These are phyloP conservation scores for Choristoneura fumiferana DNA, from an alignment of 1,140 invertebrate species.

Conservation along the genomic window DNA sequence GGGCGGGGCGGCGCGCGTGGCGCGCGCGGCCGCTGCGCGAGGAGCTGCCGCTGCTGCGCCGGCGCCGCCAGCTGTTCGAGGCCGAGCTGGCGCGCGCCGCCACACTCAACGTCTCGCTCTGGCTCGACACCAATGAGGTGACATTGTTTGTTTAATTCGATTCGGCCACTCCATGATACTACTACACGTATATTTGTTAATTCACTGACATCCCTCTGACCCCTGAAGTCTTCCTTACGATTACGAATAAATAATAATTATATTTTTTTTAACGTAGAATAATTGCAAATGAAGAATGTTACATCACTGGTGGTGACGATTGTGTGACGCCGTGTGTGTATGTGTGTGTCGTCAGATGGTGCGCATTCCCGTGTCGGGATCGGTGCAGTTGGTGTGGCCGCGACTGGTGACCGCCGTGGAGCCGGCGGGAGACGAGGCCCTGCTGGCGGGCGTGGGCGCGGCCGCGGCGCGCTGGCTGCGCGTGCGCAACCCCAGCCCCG, in stretches of 20 bases:
- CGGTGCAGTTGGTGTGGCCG: constrained; percentile 27
- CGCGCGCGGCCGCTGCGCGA: constrained; percentile 22
- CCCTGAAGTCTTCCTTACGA: too few relatives aligned
- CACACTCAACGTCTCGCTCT: constrained; percentile 32
- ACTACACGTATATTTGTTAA: too few relatives aligned
- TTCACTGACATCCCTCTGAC: too few relatives aligned
- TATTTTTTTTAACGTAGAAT: too few relatives aligned
- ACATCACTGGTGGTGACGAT: too few relatives aligned
- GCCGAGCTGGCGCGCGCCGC: constrained; percentile 23
- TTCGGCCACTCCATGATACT: too few relatives aligned
- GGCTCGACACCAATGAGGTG: neutral
- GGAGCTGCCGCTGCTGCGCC: constrained; percentile 29
- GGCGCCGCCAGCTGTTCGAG: constrained; percentile 28
- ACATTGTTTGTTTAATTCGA: too few relatives aligned
- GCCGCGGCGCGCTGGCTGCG: constrained; percentile 28
- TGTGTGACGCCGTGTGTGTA: too few relatives aligned
- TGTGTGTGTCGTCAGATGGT: constrained; percentile 21
- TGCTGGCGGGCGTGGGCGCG: constrained; percentile 33
- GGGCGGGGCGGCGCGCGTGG: too few relatives aligned
- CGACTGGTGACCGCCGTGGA: constrained; percentile 15
- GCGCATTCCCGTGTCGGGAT: constrained; percentile 26
- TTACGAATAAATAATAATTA: too few relatives aligned
- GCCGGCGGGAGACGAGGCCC: constrained; percentile 23
- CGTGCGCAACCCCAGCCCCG: constrained; percentile 30
- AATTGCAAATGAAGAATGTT: too few relatives aligned